Conservation (phyloP, 1,140 invertebrate genomes). For the Polypedilum vanderplanki region DNA sequence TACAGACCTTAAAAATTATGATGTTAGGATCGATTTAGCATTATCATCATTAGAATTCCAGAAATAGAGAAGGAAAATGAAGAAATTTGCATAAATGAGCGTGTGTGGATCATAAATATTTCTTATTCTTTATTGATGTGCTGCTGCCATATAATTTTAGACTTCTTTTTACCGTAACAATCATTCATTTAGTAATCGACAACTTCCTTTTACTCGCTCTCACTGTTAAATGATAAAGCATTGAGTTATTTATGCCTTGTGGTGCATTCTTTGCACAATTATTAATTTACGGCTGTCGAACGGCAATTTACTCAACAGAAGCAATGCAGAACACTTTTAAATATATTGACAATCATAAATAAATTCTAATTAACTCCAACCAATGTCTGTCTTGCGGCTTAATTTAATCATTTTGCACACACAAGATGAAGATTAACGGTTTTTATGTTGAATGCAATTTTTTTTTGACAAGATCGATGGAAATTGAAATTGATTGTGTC, state of each 20-base stretch:
- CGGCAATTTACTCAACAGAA: not conserved
- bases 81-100: conserved; percentile 16
- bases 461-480: not conserved
- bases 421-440: not conserved
- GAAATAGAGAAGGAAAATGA: conserved; percentile 3
- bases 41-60: not conserved
- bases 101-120: not conserved
- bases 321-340: not conserved
- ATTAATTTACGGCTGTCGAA: conserved; percentile 6
- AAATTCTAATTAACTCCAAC: conserved; percentile 3
- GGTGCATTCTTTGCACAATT: not conserved
- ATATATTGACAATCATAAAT: conserved; percentile 14
- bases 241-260: not conserved
- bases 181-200: conserved; percentile 27
- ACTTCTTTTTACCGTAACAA: conserved; percentile 27
- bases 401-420: not conserved
- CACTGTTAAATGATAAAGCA: not conserved
- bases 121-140: not conserved
- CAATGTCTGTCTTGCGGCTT: not conserved
- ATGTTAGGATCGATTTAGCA: not conserved
- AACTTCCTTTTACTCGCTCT: conserved; percentile 16
- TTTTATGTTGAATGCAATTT: too few species aligned
- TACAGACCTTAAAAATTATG: conserved; percentile 14
- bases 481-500: conserved; percentile 7
- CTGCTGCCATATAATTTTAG: not conserved